Conservation (phyloP, 2,113 vertebrate genomes). For the Elgaria multicarinata region DNA sequence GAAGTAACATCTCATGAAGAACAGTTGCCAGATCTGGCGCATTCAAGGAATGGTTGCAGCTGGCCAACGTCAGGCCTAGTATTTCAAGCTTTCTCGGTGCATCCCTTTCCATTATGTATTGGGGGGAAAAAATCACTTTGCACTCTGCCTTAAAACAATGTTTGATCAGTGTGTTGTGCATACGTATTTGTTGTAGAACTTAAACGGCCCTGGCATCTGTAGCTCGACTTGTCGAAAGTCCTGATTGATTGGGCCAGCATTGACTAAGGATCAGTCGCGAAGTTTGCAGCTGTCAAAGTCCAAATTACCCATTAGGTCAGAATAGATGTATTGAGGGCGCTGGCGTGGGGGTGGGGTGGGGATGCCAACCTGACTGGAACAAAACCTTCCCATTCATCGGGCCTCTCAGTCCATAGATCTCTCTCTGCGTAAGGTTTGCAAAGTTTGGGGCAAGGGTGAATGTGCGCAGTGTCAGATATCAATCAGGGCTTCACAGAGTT, state of each 20-base stretch:
- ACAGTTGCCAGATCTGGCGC: no score
- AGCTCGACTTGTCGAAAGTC: slow-evolving; percentile 71
- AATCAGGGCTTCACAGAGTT: not conserved
- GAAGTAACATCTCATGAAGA: no score
- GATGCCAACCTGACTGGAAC: not conserved
- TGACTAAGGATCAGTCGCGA: slow-evolving; percentile 68
- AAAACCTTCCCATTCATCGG: not conserved
- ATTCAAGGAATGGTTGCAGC: no score
- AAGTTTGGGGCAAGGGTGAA: not conserved
- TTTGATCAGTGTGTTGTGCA: not conserved
- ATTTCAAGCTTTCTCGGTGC: not conserved
- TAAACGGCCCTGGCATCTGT: slow-evolving; percentile 14
- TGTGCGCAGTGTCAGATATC: not conserved
- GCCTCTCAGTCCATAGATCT: not conserved
- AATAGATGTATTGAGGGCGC: not conserved
- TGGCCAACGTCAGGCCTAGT: not conserved
- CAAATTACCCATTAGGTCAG: slow-evolving; percentile 20
- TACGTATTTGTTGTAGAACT: not conserved
- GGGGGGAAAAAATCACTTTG: not conserved
- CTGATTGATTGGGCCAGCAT: slow-evolving; percentile 78
- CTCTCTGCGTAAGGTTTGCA: not conserved
- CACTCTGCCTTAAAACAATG: slow-evolving; percentile 11
- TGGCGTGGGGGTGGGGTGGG: not conserved
- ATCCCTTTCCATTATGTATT: not conserved
- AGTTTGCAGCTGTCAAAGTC: slow-evolving; percentile 34